These are phyloP conservation scores for Willisornis vidua DNA, from an alignment of 2,113 vertebrate species.

Conservation along the genomic window DNA sequence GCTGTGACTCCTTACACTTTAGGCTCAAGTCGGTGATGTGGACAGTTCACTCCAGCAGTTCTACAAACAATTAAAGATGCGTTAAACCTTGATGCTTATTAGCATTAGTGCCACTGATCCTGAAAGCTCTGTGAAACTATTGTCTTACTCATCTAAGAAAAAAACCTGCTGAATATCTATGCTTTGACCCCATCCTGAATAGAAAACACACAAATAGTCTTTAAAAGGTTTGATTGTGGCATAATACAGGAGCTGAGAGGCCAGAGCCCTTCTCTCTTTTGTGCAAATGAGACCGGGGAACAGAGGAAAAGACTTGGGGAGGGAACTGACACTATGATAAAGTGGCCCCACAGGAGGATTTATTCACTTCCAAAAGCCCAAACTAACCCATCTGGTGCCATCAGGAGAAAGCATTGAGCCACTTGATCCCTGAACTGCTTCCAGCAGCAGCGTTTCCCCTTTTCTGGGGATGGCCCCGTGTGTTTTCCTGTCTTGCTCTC, in stretches of 20 bases:
- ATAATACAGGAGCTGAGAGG: background rate
- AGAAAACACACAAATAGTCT: background rate
- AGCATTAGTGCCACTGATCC: background rate
- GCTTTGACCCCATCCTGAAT: background rate
- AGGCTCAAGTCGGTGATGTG: background rate
- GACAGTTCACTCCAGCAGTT: background rate
- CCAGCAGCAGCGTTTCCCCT: background rate
- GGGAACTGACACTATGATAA: background rate
- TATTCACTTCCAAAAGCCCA: background rate
- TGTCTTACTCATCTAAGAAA: background rate
- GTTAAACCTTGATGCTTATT: background rate
- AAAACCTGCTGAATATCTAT: background rate
- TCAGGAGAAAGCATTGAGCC: background rate
- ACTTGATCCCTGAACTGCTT: background rate
- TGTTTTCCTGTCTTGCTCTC: background rate
- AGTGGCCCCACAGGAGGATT: conserved; percentile 5
- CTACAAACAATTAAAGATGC: background rate
- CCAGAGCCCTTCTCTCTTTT: background rate
- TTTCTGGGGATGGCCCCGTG: fast-evolving
- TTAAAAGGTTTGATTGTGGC: background rate
- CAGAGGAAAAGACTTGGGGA: background rate
- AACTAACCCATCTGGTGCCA: conserved; percentile 27
- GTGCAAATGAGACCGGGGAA: background rate
- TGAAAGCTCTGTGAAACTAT: background rate
- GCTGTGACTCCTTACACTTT: background rate